These are phyloP conservation scores for Catocala nupta DNA, from an alignment of 2,888 invertebrate species.

Conservation along the genomic window DNA sequence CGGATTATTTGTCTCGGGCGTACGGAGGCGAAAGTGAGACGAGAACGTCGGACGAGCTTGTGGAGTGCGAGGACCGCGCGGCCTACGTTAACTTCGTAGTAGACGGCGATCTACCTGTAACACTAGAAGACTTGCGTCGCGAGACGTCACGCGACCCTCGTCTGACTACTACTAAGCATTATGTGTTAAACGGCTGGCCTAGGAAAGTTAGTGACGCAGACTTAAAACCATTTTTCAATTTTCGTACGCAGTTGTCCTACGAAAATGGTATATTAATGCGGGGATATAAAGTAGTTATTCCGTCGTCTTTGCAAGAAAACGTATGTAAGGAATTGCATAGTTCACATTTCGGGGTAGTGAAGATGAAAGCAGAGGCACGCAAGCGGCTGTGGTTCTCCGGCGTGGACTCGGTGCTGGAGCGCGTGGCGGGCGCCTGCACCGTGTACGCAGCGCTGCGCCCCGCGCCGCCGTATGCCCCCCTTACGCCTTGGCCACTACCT, in stretches of 20 bases:
- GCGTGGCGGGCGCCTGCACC: no score
- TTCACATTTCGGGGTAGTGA: conserved; percentile 20
- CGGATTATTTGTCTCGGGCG: conserved; percentile 7
- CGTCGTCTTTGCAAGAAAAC: not conserved
- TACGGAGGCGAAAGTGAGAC: not conserved
- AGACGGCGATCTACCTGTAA: conserved; percentile 15
- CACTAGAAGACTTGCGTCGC: conserved; percentile 2
- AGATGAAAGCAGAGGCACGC: no score
- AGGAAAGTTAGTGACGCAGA: conserved; percentile 1
- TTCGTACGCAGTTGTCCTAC: conserved; percentile 5
- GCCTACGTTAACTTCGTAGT: conserved; percentile 24
- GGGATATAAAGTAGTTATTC: conserved; percentile 16
- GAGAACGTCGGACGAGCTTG: not conserved
- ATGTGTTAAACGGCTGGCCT: conserved; percentile 23
- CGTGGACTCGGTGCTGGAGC: no score
- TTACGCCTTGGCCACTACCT: no score
- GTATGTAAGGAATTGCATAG: conserved; percentile 11
- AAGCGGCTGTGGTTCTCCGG: no score
- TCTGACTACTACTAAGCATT: not conserved
- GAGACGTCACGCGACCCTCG: conserved; percentile 2
- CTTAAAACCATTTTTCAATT: conserved; percentile 10
- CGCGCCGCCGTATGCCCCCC: no score
- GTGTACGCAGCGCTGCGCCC: no score
- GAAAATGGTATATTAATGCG: conserved; percentile 15
- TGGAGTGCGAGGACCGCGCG: not conserved